Base-by-base conservation (phyloP, 2,113 vertebrate species). In the Vidua chalybeata region DNA sequence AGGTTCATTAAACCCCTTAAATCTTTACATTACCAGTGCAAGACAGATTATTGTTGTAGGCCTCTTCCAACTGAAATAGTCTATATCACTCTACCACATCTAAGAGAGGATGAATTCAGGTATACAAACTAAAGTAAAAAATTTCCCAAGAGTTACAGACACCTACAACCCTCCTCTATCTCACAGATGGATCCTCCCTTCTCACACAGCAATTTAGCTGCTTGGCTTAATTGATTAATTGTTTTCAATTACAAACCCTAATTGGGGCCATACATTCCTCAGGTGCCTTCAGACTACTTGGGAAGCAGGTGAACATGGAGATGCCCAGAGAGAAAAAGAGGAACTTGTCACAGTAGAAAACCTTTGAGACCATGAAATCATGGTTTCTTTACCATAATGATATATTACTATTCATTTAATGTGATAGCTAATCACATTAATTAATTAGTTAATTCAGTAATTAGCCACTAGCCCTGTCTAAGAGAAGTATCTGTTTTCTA, bases 171-270 rank as follows among this genome's bases (percentile, higher is more conserved):
- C 28, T 12, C 31, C 22, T 15, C 17, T 6, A 1, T 4, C 3
- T 20, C 33, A 62, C 55, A 63, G 30, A 9, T 3, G 1, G 15
- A 35, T 5, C 22, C 6, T 63, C 35, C 13, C 68, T 61, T 35
- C 49, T 72, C 49, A 64, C 15, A 8, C 3, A 28, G 46, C 51
- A 66, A 71, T 91, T 94, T 77, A 89, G 5, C 56, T 91, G 46
- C 69, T 93, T 58, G 52, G 31, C 33, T 92, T 27, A 77, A 87
- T 58, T 87, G 84, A 8, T 92, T 84, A 92, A 89, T 84, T 95
- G 55, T 7, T 81, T 69, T 66, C 61, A 95, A 37, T 80, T 77
- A 69, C 78, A 43, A 66, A 13, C 20, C 10, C 3, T 17, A 8
- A 56, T 41, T 68, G 52, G 35, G 28, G 14, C 22, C 30, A 33